phyloP scores from a whole-genome alignment of 2,888 invertebrate species.

The Eristalinus aeneus region DNA sequence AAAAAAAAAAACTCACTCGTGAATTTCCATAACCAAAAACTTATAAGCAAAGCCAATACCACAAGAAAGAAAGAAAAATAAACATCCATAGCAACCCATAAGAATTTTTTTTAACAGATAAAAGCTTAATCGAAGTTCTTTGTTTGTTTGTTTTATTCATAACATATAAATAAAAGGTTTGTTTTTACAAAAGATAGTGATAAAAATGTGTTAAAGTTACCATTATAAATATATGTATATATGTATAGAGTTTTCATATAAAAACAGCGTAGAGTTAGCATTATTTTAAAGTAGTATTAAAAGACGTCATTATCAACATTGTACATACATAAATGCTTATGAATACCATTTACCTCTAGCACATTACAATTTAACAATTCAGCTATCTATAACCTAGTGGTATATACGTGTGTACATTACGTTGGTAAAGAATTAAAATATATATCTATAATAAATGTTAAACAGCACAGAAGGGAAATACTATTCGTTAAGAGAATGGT shows the following conservation, averaged over 20 bases:
- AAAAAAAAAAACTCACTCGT: too few species aligned
- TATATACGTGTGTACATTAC: constrained; percentile 42
- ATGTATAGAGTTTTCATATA: constrained; percentile 49
- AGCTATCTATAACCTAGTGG: constrained; percentile 60
- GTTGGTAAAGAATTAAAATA: constrained; percentile 42
- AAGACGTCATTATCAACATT: constrained; percentile 60
- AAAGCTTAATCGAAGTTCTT: not conserved
- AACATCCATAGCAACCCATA: not conserved
- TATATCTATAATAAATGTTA: constrained; percentile 13
- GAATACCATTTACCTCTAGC: constrained; percentile 59
- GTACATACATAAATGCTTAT: constrained; percentile 58
- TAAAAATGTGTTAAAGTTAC: constrained; percentile 55
- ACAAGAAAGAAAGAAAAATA: not conserved
- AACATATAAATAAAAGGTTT: constrained; percentile 55
- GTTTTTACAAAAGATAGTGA: constrained; percentile 59
- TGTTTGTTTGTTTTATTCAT: constrained; percentile 30
- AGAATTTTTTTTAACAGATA: not conserved
- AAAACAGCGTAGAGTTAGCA: constrained; percentile 59
- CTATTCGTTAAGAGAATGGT: constrained; percentile 51
- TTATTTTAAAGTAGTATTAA: constrained; percentile 57
- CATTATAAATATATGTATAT: constrained; percentile 57
- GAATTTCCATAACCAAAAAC: not conserved
- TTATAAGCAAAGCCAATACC: not conserved
- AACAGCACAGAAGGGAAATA: constrained; percentile 65
- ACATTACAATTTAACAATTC: constrained; percentile 51